Percentiles rank a stretch among this genome's conserved stretches.
These are phyloP conservation scores for Fratercula arctica DNA, from an alignment of 2,797 vertebrate species.

Conservation along the genomic window DNA sequence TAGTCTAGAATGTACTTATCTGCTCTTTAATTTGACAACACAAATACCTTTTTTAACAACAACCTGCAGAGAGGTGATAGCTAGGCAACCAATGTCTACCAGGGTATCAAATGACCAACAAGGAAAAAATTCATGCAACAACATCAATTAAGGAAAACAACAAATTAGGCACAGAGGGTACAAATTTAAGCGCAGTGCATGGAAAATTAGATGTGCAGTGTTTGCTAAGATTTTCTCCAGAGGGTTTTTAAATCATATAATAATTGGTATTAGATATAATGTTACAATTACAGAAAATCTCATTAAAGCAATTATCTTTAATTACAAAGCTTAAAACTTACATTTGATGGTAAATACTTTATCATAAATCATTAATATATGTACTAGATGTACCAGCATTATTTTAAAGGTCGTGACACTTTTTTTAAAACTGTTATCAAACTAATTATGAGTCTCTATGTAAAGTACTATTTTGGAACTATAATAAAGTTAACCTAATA, in stretches of 20 bases:
- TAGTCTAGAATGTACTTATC: neutral
- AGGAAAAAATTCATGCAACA: neutral
- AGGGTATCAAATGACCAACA: neutral
- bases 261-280: constrained; percentile 5
- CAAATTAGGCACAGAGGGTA: constrained; percentile 12
- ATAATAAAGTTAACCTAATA: constrained; percentile 61
- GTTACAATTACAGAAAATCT: neutral
- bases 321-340: constrained; percentile 3
- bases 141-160: constrained; percentile 4
- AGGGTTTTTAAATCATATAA: neutral
- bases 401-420: neutral
- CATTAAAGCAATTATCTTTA: constrained; percentile 13
- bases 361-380: neutral
- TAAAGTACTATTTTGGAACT: constrained; percentile 72
- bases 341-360: neutral
- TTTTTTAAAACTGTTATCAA: neutral
- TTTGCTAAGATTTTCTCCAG: neutral
- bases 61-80: neutral
- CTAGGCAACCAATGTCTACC: neutral
- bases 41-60: neutral
- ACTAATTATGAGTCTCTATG: constrained; percentile 76
- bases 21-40: neutral
- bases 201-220: neutral
- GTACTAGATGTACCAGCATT: neutral
- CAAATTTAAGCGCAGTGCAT: neutral